Evolutionary conservation across 2,888 invertebrate species (phyloP).

Genomic region (Cremastinae sp.): DNA sequence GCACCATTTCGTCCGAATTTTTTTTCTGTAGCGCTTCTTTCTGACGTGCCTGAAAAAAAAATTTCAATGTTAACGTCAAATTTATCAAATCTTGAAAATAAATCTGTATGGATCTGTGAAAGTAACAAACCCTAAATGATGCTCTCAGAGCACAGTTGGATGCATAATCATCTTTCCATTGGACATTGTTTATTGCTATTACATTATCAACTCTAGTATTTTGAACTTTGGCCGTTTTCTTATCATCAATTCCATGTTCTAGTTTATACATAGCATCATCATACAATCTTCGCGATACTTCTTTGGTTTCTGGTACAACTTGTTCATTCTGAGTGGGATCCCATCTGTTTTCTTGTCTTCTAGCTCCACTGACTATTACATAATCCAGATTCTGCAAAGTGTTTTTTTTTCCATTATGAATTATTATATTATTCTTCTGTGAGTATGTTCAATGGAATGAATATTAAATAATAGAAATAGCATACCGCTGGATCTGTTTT

Average conservation of each 20-base stretch:
- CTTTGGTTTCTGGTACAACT: constrained; percentile 94
- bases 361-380: constrained; percentile 95
- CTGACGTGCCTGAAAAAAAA: constrained; percentile 85
- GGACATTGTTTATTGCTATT: constrained; percentile 88
- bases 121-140: constrained; percentile 88
- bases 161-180: constrained; percentile 96
- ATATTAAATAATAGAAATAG: constrained; percentile 59
- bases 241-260: constrained; percentile 94
- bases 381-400: constrained; percentile 96
- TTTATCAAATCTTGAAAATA: not conserved
- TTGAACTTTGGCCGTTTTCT: constrained; percentile 85
- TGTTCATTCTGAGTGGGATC: constrained; percentile 98
- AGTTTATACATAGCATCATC: constrained; percentile 99
- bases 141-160: constrained; percentile 93
- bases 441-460: not conserved
- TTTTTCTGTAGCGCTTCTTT: constrained; percentile 87
- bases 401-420: too few relatives aligned
- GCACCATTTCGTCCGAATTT: constrained; percentile 85
- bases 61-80: too few relatives aligned
- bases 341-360: constrained; percentile 98
- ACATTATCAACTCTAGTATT: constrained; percentile 89
- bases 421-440: too few relatives aligned
- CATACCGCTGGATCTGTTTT: constrained; percentile 98
- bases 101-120: not conserved
- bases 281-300: constrained; percentile 92